Evolutionary conservation across 2,797 vertebrate species (phyloP).

Genomic region (Argya squamiceps): DNA sequence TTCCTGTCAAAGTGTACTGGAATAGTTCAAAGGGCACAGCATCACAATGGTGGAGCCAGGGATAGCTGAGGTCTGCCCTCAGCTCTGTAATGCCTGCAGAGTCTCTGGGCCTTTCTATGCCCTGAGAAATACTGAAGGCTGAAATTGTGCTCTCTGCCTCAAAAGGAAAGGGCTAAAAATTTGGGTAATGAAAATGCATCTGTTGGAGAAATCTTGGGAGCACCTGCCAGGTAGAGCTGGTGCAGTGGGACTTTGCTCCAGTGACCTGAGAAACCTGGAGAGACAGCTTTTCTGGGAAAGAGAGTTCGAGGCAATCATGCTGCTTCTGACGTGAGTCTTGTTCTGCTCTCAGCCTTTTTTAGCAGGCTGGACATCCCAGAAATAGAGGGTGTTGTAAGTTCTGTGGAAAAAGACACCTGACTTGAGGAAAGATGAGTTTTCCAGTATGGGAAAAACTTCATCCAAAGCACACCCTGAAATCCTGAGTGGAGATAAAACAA

Average conservation of each 20-base stretch:
- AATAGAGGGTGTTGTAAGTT: neutral
- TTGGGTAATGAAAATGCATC: neutral
- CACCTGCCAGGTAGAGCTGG: neutral
- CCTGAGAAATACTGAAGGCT: neutral
- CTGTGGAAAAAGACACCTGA: neutral
- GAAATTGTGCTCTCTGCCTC: neutral
- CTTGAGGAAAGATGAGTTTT: neutral
- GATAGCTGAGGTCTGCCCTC: neutral
- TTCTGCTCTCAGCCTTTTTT: neutral
- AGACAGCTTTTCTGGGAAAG: neutral
- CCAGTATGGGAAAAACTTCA: neutral
- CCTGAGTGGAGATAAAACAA: neutral
- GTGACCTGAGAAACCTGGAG: neutral
- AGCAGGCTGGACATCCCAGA: neutral
- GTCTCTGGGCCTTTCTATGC: neutral
- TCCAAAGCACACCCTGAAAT: neutral
- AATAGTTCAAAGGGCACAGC: neutral
- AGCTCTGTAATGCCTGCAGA: neutral
- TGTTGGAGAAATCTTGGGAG: neutral
- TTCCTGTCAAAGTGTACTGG: neutral
- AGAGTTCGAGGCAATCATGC: neutral
- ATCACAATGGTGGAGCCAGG: neutral
- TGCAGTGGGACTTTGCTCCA: constrained; percentile 10
- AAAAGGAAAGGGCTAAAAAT: neutral
- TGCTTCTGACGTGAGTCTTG: neutral